These are phyloP conservation scores for Chironomus tentans DNA, from an alignment of 2,888 invertebrate genomes.

Conservation along the genomic window DNA sequence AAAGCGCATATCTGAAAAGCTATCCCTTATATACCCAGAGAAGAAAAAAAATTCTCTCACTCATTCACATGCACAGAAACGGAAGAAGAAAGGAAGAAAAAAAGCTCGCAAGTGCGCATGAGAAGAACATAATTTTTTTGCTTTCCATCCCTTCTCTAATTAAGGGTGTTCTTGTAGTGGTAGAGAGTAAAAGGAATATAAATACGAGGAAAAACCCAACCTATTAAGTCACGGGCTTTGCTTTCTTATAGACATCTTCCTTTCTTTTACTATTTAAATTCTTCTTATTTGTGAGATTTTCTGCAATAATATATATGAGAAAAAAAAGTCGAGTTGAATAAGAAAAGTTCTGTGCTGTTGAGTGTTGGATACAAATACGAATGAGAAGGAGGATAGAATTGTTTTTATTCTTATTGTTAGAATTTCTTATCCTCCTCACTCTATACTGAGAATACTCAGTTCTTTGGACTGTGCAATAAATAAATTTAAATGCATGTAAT, in stretches of 20 bases:
- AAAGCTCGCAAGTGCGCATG: slow-evolving; percentile 26
- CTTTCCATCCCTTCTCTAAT: slow-evolving; percentile 25
- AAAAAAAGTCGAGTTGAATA: too few relatives aligned
- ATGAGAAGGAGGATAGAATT: too few relatives aligned
- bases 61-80: background rate
- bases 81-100: too few relatives aligned
- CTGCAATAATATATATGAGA: too few relatives aligned
- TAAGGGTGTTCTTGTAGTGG: slow-evolving; percentile 7
- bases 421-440: too few relatives aligned
- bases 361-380: too few relatives aligned
- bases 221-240: slow-evolving; percentile 17
- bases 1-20: slow-evolving; percentile 25
- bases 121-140: slow-evolving; percentile 12
- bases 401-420: too few relatives aligned
- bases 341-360: too few relatives aligned
- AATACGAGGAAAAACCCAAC: slow-evolving; percentile 14
- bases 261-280: background rate
- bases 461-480: too few relatives aligned
- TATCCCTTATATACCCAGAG: background rate
- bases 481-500: too few relatives aligned
- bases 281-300: background rate
- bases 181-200: background rate
- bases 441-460: too few relatives aligned
- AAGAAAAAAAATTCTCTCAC: too few relatives aligned
- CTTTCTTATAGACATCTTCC: background rate